A percentile compares a stretch with the other conserved stretches of the same genome.
phyloP scores from a whole-genome alignment of 92 coral and sea anemone genomes.

The Parazoanthus atlanticus region DNA sequence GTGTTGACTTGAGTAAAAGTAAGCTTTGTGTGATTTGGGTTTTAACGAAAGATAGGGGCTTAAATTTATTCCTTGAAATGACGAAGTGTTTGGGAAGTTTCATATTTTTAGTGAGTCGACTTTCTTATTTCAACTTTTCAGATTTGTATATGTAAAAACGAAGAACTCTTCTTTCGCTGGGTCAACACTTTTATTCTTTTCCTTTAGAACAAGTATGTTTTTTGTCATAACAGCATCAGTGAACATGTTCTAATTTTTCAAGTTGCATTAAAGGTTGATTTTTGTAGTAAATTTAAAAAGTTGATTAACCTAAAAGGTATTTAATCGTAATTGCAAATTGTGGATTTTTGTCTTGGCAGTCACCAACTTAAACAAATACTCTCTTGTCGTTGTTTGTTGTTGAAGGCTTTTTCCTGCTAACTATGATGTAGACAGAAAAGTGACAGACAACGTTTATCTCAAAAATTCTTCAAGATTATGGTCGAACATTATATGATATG shows the following conservation, averaged over 20 bases:
- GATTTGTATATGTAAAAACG: no score
- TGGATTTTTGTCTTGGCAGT: neutral
- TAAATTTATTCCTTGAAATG: neutral
- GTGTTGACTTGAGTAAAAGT: neutral
- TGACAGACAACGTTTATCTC: neutral
- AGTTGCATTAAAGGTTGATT: no score
- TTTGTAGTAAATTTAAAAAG: no score
- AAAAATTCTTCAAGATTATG: neutral
- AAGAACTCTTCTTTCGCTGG: neutral
- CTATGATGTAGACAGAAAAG: no score
- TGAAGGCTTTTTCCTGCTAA: no score
- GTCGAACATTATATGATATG: neutral
- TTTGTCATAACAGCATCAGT: no score
- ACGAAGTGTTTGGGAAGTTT: slow-evolving; percentile 14
- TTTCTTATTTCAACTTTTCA: neutral
- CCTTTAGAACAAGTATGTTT: neutral
- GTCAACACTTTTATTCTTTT: no score
- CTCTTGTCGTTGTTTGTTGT: no score
- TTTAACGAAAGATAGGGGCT: neutral
- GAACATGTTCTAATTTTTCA: no score
- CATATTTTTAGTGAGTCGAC: neutral
- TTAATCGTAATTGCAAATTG: no score
- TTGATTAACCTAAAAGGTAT: no score
- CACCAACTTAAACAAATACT: neutral
- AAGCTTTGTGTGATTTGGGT: neutral